Base-by-base conservation (phyloP, 2,888 invertebrate genomes). In the Meghimatium bilineatum region DNA sequence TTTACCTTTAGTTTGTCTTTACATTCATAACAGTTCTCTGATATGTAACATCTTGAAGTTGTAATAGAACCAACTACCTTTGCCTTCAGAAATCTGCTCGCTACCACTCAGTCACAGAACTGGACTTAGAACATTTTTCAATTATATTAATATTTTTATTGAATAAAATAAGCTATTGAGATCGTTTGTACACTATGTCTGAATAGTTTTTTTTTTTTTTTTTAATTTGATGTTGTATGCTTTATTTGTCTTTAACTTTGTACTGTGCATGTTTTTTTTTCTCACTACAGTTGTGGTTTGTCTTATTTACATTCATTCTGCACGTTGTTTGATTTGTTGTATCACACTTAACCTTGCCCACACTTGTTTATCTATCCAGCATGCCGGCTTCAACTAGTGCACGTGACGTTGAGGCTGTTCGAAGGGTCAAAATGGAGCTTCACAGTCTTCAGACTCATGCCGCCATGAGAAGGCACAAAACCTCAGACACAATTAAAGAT, bases 401-500 rank as follows among this genome's bases (percentile, higher is more conserved):
- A 6, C 85, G 87, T 52, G 87, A 90, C 86, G 89, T 88, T 77
- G 89, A 89, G 84, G 89, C 89, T 86, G 83, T 89, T 67, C 88
- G 89, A 60, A 91, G 90, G 87, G 85, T 90, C 88, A 88, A 89
- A 86, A 86, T 87, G 67, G 89, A 90, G 84, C 86, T 88, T 56
- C 91, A 91, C 79, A 87, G 89, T 66, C 86, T 92, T 85, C 85
- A 87, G 52, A 86, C 86, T 71, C 91, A 93, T 81, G 86, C 87
- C 71, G 86, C 87, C 60, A 88, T 91, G 86, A 88, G 89, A 52
- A 87, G 91, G 60, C 83, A 87, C 79, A 88, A 86, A 83, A 85
- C 90, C 69, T 91, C 91, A 26, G 86, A 88, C 80, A 89, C 92
- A 32, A 85, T 90, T 34, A 85, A 84, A 36, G 92, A 92, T 69